A percentile compares a stretch with the other conserved stretches of the same genome.
Conservation (phyloP, 2,888 invertebrate genomes). For the Dendrolimus pini region DNA sequence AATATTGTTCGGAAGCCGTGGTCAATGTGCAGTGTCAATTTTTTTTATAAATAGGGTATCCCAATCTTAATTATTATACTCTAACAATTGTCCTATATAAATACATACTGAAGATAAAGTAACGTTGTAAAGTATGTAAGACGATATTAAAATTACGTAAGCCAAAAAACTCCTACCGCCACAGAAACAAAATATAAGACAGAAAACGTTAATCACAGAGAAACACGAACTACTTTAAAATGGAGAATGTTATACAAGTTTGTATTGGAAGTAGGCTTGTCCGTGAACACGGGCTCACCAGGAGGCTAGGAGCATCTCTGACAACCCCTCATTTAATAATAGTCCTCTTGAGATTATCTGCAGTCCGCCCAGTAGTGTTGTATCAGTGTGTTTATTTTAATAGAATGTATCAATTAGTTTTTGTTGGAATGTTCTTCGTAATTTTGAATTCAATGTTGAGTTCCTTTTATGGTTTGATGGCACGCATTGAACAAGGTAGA, state of each 20-base stretch:
- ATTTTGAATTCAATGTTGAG: no score
- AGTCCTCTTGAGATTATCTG: constrained; percentile 66
- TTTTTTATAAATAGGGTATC: no score
- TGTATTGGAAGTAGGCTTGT: constrained; percentile 10
- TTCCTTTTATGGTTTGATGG: no score
- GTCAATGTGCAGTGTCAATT: no score
- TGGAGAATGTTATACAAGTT: constrained; percentile 15
- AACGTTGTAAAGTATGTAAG: neutral
- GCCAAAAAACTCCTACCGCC: neutral
- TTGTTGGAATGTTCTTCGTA: no score
- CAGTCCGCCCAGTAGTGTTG: constrained; percentile 8
- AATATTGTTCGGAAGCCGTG: no score
- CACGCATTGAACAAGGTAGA: no score
- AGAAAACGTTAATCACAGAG: constrained; percentile 21
- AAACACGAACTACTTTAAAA: constrained; percentile 18
- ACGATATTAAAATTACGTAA: neutral
- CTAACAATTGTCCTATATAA: no score
- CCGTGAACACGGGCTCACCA: constrained; percentile 22
- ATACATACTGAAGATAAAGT: no score
- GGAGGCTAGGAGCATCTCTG: constrained; percentile 44
- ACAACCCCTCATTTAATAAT: constrained; percentile 69
- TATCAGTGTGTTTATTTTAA: neutral
- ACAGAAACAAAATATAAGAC: neutral
- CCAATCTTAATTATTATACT: no score
- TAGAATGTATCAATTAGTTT: constrained; percentile 12